Evolutionary conservation across 2,797 vertebrate species (phyloP).

Genomic region (Furcifer pardalis): DNA sequence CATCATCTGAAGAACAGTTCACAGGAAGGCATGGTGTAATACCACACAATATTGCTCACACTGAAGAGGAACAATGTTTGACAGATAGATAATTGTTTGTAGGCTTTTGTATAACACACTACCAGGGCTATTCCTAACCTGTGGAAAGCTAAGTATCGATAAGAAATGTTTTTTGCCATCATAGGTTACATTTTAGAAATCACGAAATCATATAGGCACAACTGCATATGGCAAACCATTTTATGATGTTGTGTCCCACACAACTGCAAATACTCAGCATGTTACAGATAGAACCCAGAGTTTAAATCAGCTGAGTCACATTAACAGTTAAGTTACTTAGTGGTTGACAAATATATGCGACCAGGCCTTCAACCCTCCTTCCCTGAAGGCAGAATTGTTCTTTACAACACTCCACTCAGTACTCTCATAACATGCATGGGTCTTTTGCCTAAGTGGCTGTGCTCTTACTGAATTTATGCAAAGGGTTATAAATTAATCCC

Average conservation of each 20-base stretch:
- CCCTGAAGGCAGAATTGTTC: not conserved
- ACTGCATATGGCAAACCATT: not conserved
- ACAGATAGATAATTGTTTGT: no score
- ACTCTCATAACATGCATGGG: no score
- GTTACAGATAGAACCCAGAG: not conserved
- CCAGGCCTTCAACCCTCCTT: not conserved
- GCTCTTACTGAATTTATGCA: no score
- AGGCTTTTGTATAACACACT: no score
- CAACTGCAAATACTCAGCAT: not conserved
- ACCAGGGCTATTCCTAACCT: no score
- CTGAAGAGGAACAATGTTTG: no score
- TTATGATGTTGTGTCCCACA: not conserved
- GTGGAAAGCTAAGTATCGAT: not conserved
- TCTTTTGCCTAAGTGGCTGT: no score
- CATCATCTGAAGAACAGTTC: no score
- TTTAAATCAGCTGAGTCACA: not conserved
- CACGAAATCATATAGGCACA: not conserved
- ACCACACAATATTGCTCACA: no score
- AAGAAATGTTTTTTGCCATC: not conserved
- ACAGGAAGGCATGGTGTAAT: no score
- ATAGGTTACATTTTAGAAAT: not conserved
- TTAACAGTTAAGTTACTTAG: not conserved
- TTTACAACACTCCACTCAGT: not conserved
- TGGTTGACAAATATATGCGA: not conserved
- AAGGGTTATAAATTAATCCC: no score